phyloP scores from a whole-genome alignment of 1,140 invertebrate species.

The Drosophila ironensis region DNA sequence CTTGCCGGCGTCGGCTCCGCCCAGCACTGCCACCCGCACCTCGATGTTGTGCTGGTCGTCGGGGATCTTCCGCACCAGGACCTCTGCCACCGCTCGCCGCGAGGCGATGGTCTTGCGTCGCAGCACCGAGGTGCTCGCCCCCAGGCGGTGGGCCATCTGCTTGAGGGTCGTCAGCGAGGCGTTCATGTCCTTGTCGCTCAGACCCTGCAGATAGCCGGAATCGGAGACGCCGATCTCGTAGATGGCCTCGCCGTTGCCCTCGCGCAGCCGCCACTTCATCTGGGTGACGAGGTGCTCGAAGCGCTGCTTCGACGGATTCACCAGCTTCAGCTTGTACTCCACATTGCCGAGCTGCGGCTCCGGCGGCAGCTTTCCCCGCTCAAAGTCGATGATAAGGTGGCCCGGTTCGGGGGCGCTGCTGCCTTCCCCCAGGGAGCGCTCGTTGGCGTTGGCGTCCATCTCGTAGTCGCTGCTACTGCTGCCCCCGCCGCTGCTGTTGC shows the following conservation, averaged over 20 bases:
- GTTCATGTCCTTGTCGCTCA: constrained; percentile 90
- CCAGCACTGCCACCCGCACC: constrained; percentile 94
- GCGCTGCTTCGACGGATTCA: constrained; percentile 91
- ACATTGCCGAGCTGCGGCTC: constrained; percentile 95
- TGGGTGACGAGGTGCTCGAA: constrained; percentile 95
- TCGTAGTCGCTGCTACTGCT: constrained; percentile 69
- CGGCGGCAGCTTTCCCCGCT: constrained; percentile 88
- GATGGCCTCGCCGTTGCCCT: constrained; percentile 96
- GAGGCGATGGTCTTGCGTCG: constrained; percentile 82
- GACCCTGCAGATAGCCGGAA: constrained; percentile 92
- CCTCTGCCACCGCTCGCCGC: constrained; percentile 88
- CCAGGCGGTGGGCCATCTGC: constrained; percentile 92
- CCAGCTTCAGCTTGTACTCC: constrained; percentile 95
- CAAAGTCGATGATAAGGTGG: constrained; percentile 80
- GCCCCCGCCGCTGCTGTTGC: constrained; percentile 57
- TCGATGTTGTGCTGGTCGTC: constrained; percentile 96
- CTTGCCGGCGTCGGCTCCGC: constrained; percentile 96
- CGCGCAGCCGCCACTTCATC: constrained; percentile 94
- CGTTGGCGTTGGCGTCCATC: constrained; percentile 60
- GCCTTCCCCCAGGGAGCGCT: constrained; percentile 18
- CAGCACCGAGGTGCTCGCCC: constrained; percentile 89
- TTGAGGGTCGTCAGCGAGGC: constrained; percentile 91
- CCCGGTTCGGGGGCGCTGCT: constrained; percentile 66
- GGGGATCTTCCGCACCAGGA: constrained; percentile 94
- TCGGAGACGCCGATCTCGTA: constrained; percentile 98